These are phyloP conservation scores for Climacteris rufus DNA, from an alignment of 2,113 vertebrate species.

Conservation along the genomic window DNA sequence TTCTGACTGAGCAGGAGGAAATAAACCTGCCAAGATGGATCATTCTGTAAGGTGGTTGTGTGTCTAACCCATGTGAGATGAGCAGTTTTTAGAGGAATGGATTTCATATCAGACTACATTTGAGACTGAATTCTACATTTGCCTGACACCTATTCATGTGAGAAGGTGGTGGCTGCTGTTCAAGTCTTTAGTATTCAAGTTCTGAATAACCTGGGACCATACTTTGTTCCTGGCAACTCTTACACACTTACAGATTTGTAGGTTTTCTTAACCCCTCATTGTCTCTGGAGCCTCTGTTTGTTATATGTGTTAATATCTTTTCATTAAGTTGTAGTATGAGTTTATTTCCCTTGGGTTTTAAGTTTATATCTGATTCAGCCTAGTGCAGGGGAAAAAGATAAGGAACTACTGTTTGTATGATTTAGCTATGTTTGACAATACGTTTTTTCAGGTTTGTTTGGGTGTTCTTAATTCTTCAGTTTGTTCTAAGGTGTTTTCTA, in stretches of 20 bases:
- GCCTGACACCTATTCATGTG: neutral
- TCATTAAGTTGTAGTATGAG: neutral
- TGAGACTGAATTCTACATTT: neutral
- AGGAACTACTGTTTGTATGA: neutral
- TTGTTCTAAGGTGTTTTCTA: neutral
- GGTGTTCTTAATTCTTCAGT: neutral
- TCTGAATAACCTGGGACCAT: neutral
- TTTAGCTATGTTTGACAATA: neutral
- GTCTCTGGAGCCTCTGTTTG: neutral
- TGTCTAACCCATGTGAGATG: neutral
- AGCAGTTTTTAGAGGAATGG: neutral
- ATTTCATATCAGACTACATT: neutral
- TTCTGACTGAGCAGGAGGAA: neutral
- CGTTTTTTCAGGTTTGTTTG: neutral
- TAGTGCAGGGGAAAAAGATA: neutral
- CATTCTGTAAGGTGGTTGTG: neutral
- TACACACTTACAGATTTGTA: fast-evolving
- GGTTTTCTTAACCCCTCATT: neutral
- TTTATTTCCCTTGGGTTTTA: neutral
- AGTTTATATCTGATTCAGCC: neutral
- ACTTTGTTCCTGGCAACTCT: neutral
- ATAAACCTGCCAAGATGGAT: neutral
- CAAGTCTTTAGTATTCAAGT: neutral
- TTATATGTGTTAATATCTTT: neutral
- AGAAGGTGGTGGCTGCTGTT: neutral